Conservation (phyloP, 2,113 vertebrate species). For the Protobothrops flavoviridis region DNA sequence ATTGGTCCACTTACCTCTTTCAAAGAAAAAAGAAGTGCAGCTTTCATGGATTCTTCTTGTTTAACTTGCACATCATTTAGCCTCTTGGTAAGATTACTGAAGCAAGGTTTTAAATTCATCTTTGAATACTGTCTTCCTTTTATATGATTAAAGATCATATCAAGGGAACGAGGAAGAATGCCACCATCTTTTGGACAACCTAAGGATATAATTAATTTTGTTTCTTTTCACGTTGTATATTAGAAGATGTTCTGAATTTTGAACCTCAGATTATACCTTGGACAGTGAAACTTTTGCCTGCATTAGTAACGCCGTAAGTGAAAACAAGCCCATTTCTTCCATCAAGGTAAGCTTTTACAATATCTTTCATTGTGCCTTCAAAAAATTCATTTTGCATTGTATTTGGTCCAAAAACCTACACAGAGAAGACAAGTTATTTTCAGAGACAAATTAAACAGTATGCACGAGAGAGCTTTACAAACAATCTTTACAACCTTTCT, state of each 20-base stretch:
- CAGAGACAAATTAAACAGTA: neutral
- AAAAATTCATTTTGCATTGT: constrained; percentile 80
- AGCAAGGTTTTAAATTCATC: constrained; percentile 84
- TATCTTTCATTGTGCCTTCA: constrained; percentile 75
- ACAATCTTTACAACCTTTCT: neutral
- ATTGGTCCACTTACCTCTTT: constrained; percentile 73
- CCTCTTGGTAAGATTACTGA: constrained; percentile 74
- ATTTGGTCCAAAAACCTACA: constrained; percentile 85
- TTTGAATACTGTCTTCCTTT: constrained; percentile 71
- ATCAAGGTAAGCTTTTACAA: constrained; percentile 73
- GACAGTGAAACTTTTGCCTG: constrained; percentile 89
- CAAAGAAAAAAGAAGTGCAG: constrained; percentile 72
- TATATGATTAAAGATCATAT: constrained; percentile 75
- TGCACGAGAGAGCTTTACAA: neutral
- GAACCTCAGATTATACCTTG: constrained; percentile 73
- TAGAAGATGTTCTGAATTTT: neutral
- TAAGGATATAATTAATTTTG: constrained; percentile 32
- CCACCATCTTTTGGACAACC: constrained; percentile 82
- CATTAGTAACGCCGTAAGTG: constrained; percentile 88
- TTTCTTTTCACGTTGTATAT: neutral
- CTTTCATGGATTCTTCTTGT: constrained; percentile 76
- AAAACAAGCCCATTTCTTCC: constrained; percentile 84
- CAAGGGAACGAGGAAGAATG: constrained; percentile 81
- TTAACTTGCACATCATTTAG: constrained; percentile 77
- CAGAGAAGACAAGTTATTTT: neutral